Evolutionary conservation across 2,797 vertebrate species (phyloP).

Genomic region (Chloroceryle inda): DNA sequence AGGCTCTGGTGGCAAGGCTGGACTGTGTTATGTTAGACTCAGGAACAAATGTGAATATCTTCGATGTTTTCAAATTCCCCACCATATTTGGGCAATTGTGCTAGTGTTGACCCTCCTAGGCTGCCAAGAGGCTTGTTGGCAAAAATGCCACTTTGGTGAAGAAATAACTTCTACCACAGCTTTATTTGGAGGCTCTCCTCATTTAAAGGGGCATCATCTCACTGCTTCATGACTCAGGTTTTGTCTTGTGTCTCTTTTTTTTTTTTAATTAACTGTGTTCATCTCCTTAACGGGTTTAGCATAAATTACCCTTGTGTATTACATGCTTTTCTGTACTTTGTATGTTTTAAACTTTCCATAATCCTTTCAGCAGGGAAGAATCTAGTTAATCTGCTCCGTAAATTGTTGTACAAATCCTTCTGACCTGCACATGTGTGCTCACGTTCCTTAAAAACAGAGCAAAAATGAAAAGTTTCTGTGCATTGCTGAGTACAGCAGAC

Average conservation of each 20-base stretch:
- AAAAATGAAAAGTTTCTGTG: conserved; percentile 29
- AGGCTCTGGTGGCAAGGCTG: conserved; percentile 77
- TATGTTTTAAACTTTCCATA: conserved; percentile 59
- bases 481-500: background rate
- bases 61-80: conserved; percentile 81
- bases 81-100: conserved; percentile 84
- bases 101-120: conserved; percentile 55
- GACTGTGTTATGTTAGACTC: conserved; percentile 80
- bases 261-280: conserved; percentile 49
- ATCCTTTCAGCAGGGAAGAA: conserved; percentile 42
- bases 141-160: conserved; percentile 82
- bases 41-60: conserved; percentile 81
- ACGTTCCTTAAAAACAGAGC: background rate
- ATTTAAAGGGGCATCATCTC: conserved; percentile 57
- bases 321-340: conserved; percentile 25
- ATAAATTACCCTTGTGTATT: conserved; percentile 2
- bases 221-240: background rate
- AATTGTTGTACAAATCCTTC: conserved; percentile 34
- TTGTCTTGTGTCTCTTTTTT: background rate
- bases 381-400: conserved; percentile 46
- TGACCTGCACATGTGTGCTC: background rate
- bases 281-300: conserved; percentile 43
- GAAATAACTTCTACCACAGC: conserved; percentile 70
- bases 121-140: conserved; percentile 83
- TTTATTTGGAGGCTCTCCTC: conserved; percentile 66